A percentile compares a stretch with the other conserved stretches of the same genome.
These are phyloP conservation scores for Harmothoe impar DNA, from an alignment of 2,888 invertebrate genomes.

Conservation along the genomic window DNA sequence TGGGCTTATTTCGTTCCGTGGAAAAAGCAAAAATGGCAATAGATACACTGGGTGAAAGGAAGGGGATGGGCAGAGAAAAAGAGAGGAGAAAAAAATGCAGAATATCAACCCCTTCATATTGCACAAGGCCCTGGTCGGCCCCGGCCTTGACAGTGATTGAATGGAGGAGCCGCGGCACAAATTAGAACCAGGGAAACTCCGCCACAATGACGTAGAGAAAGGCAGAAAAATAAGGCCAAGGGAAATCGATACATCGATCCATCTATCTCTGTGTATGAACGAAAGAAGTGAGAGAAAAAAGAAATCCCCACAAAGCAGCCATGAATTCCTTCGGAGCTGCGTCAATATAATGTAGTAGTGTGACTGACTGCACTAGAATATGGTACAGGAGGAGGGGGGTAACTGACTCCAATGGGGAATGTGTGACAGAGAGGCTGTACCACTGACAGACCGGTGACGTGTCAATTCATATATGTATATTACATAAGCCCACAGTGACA, in stretches of 20 bases:
- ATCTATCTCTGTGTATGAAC: not conserved
- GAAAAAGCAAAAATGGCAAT: not conserved
- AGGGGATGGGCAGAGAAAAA: not conserved
- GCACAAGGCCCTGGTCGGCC: not conserved
- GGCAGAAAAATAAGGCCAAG: not conserved
- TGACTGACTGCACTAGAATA: too few species aligned
- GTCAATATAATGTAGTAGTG: too few species aligned
- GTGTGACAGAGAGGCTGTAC: too few species aligned
- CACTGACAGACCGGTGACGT: too few species aligned
- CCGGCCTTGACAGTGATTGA: not conserved
- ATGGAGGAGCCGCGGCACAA: not conserved
- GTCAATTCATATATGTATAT: too few species aligned
- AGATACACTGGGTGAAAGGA: not conserved
- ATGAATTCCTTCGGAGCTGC: too few species aligned
- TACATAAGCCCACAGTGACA: too few species aligned
- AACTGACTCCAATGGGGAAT: too few species aligned
- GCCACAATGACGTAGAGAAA: not conserved
- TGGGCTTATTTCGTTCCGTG: slow-evolving; percentile 15
- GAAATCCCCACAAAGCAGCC: not conserved
- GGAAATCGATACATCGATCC: not conserved
- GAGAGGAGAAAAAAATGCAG: not conserved
- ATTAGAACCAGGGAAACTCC: slow-evolving; percentile 1
- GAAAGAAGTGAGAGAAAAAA: not conserved
- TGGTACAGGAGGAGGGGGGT: too few species aligned
- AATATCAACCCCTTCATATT: not conserved